Evolutionary conservation across 2,888 invertebrate species (phyloP).

Genomic region (Monochamus alternatus): DNA sequence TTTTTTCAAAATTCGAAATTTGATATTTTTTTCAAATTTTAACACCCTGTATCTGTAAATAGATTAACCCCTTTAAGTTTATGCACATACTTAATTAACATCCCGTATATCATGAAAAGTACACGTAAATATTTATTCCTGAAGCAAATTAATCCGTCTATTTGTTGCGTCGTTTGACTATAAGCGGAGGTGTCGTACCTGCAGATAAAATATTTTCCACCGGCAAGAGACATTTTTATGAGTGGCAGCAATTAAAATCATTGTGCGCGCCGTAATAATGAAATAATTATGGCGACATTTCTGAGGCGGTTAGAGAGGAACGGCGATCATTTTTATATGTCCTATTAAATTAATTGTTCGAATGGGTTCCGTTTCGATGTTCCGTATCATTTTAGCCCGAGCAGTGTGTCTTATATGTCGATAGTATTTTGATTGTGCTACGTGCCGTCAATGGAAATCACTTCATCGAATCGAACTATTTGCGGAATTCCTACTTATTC

Average conservation of each 20-base stretch:
- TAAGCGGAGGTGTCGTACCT: no score
- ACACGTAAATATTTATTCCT: no score
- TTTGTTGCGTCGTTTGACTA: no score
- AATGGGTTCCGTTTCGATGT: conserved; percentile 9
- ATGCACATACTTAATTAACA: no score
- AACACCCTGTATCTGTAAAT: no score
- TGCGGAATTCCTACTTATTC: conserved; percentile 36
- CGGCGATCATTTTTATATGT: not conserved
- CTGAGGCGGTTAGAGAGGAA: not conserved
- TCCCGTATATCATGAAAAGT: no score
- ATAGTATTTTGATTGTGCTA: conserved; percentile 43
- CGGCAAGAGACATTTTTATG: not conserved
- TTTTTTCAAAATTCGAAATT: no score
- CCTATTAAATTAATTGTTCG: conserved; percentile 30
- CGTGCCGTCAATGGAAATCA: conserved; percentile 38
- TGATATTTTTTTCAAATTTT: no score
- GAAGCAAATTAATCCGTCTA: no score
- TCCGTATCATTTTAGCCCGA: conserved; percentile 10
- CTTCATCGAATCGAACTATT: conserved; percentile 40
- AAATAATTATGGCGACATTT: not conserved
- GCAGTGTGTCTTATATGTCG: conserved; percentile 34
- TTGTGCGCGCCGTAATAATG: not conserved
- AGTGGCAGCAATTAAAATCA: not conserved
- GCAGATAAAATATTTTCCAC: no score
- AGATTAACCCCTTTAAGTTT: no score